phyloP scores from a whole-genome alignment of 2,888 invertebrate genomes.

The Eulithis prunata region DNA sequence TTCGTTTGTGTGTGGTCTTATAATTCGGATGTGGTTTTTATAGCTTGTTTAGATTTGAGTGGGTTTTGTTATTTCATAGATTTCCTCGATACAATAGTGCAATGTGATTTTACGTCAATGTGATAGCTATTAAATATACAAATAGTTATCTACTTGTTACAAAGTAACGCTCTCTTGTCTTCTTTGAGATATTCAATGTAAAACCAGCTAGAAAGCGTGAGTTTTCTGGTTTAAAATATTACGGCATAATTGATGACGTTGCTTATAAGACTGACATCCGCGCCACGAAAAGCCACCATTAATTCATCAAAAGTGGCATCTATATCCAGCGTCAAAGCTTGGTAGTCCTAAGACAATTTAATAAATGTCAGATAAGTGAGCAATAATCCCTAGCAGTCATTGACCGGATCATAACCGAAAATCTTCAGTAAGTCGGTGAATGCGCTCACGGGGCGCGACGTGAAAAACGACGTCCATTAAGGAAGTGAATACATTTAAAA shows the following conservation, averaged over 20 bases:
- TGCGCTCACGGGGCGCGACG: slow-evolving; percentile 66
- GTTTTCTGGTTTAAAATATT: slow-evolving; percentile 28
- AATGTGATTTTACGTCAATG: not conserved
- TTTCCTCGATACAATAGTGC: slow-evolving; percentile 2
- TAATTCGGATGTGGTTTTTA: slow-evolving; percentile 33
- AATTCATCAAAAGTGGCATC: slow-evolving; percentile 53
- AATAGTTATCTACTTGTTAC: not conserved
- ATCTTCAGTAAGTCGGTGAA: slow-evolving; percentile 79
- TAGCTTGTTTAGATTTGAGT: slow-evolving; percentile 21
- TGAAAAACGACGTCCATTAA: slow-evolving; percentile 84
- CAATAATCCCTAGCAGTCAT: slow-evolving; percentile 75
- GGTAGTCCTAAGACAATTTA: slow-evolving; percentile 64
- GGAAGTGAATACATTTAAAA: slow-evolving; percentile 85
- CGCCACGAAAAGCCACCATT: slow-evolving; percentile 45
- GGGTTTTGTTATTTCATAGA: slow-evolving; percentile 13
- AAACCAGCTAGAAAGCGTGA: slow-evolving; percentile 22
- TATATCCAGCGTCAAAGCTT: slow-evolving; percentile 49
- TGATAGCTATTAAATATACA: not conserved
- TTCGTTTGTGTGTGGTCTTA: slow-evolving; percentile 54
- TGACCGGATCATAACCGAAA: slow-evolving; percentile 83
- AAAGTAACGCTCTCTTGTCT: not conserved
- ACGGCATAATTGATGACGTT: slow-evolving; percentile 35
- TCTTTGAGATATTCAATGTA: slow-evolving; percentile 3
- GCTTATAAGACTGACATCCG: slow-evolving; percentile 39
- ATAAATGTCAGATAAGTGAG: slow-evolving; percentile 71